Evolutionary conservation across 2,888 invertebrate species (phyloP), one percentile per base, ranked within the genome.

Genomic region (Linnaemya vulpina): DNA sequence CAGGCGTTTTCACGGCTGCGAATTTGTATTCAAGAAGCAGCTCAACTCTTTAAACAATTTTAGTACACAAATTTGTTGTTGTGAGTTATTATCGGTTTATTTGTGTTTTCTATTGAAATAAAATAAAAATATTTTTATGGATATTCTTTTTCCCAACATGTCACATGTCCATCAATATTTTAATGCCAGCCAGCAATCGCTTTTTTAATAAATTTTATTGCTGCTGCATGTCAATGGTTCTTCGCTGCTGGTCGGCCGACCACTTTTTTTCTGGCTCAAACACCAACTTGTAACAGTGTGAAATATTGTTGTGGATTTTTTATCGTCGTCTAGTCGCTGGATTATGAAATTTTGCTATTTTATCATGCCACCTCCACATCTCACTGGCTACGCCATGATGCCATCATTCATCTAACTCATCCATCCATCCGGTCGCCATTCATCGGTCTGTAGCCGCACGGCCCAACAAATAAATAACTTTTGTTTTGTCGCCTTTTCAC

Each of bases 311-410:
- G 75, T 73, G 74, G 22, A n/a, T 84, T 81, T 77, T 67, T 82
- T 49, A 65, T 78, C 74, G 82, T 78, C 78, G 84, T 84, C 84
- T 82, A 81, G 84, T 84, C 84, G 70, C 38, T 67, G 86, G 86
- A 84, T 86, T 86, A 84, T 79, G 77, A 81, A 81, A 75, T 65
- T 83, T 83, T 85, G 20, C 82, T 75, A 82, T 79, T 79, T 74
- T 63, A 11, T 40, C 73, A 43, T 30, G 22, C 58, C 58, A 25
- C 15, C 0, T 17, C 35, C 40, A 2, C 30, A 30, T 60, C n/a
- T 22, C 11, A 4, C 22, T 38, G 35, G 15, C 13, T 11, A 11
- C 13, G 49, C 25, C 22, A 38, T 15, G 22, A 55, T 9, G 43
- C n/a, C 20, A 43, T 11, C 60, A 30, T 40, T 43, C n/a, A 15